Conservation (phyloP, 2,113 vertebrate species). For the Clarias magur region DNA sequence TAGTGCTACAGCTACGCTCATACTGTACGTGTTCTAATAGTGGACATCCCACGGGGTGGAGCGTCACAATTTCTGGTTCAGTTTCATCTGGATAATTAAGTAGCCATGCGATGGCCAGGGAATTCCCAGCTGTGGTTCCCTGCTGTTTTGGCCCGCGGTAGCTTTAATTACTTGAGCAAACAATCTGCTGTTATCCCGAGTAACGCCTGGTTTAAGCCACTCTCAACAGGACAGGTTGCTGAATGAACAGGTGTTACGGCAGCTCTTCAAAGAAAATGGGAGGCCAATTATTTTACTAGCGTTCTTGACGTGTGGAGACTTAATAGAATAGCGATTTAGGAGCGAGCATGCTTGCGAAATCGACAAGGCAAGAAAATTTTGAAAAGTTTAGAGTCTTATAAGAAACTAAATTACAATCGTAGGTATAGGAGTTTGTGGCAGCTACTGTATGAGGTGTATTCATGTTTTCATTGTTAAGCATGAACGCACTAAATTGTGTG, state of each 20-base stretch:
- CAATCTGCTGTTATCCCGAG: constrained; percentile 50
- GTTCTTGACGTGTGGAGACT: not conserved
- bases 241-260: constrained; percentile 48
- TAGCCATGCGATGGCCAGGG: constrained; percentile 41
- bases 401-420: not conserved
- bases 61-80: constrained; percentile 21
- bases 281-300: not conserved
- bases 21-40: not conserved
- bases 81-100: constrained; percentile 49
- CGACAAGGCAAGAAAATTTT: not conserved
- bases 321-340: not conserved
- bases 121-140: constrained; percentile 54
- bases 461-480: not conserved
- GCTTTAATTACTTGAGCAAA: constrained; percentile 55
- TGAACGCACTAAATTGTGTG: not conserved
- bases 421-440: not conserved
- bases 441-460: not conserved
- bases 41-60: constrained; percentile 35
- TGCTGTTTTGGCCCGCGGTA: constrained; percentile 50
- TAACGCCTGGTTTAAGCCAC: constrained; percentile 50
- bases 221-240: constrained; percentile 46
- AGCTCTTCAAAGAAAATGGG: constrained; percentile 25
- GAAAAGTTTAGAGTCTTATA: not conserved
- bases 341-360: not conserved
- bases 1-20: not conserved